Evolutionary conservation across 2,797 vertebrate species (phyloP).

Genomic region (Sarcoramphus papa): DNA sequence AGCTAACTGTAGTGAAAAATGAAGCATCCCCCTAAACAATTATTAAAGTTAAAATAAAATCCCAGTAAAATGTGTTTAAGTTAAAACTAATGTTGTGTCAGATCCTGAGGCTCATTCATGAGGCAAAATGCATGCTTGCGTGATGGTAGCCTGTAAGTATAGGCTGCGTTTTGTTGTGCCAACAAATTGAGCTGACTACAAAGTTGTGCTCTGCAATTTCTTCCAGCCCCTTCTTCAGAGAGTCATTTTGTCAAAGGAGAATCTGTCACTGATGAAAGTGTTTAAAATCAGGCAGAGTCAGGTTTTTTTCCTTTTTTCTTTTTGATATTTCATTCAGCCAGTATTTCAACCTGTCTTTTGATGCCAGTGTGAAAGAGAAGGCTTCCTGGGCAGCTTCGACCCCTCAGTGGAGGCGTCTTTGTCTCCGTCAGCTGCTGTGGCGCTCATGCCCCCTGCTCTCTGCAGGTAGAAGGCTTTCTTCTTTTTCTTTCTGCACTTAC

Average conservation of each 20-base stretch:
- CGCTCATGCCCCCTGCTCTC: rapidly evolving
- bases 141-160: rapidly evolving
- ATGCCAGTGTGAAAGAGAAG: not conserved
- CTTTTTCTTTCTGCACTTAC: not conserved
- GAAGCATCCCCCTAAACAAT: not conserved
- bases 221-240: not conserved
- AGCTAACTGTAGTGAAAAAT: not conserved
- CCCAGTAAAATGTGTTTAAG: not conserved
- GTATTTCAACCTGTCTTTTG: not conserved
- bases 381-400: not conserved
- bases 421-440: not conserved
- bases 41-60: not conserved
- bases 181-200: rapidly evolving
- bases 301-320: rapidly evolving
- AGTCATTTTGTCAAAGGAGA: not conserved
- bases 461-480: not conserved
- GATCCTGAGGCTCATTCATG: not conserved
- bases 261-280: not conserved
- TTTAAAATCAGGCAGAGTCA: not conserved
- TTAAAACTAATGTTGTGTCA: not conserved
- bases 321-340: not conserved
- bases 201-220: not conserved
- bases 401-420: not conserved
- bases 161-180: not conserved
- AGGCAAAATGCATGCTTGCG: not conserved